A percentile compares a stretch with the other conserved stretches of the same genome.
phyloP scores from a whole-genome alignment of 30 jellyfish, hydroid and myxozoan genomes.

The Turritopsis rubra region DNA sequence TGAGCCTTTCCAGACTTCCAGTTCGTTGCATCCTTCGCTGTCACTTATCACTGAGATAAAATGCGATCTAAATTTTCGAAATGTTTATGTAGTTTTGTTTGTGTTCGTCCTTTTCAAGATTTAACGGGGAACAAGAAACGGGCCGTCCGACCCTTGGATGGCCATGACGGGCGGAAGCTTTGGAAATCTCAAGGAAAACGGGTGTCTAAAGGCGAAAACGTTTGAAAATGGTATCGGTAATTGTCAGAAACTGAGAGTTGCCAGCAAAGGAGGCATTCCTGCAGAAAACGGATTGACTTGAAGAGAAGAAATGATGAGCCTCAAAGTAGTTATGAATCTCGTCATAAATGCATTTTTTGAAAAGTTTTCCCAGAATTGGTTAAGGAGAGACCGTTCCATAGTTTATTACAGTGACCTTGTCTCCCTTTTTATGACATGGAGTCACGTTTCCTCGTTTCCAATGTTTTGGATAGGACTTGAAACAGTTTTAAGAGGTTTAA shows the following conservation, averaged over 20 bases:
- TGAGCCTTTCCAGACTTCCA: no score
- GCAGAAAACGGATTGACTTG: background rate
- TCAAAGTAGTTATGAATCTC: background rate
- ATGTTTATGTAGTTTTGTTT: background rate
- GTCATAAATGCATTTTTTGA: background rate
- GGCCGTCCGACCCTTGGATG: no score
- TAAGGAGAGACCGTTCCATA: background rate
- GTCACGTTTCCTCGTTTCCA: background rate
- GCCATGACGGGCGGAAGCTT: no score
- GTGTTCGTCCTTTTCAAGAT: background rate
- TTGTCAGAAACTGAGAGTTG: no score
- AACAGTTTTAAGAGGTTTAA: background rate
- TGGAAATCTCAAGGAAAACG: no score
- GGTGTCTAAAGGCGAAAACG: no score
- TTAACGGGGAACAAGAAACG: background rate
- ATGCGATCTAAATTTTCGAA: background rate
- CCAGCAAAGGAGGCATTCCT: background rate
- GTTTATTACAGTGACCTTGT: background rate
- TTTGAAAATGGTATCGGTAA: no score
- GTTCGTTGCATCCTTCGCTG: no score
- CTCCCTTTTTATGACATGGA: background rate
- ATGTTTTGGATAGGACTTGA: background rate
- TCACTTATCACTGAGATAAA: no score
- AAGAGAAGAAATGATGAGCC: background rate
- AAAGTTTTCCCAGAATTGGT: background rate